Base-by-base conservation (phyloP, 1,140 invertebrate genomes). In the Trinorchestia longiramus region DNA sequence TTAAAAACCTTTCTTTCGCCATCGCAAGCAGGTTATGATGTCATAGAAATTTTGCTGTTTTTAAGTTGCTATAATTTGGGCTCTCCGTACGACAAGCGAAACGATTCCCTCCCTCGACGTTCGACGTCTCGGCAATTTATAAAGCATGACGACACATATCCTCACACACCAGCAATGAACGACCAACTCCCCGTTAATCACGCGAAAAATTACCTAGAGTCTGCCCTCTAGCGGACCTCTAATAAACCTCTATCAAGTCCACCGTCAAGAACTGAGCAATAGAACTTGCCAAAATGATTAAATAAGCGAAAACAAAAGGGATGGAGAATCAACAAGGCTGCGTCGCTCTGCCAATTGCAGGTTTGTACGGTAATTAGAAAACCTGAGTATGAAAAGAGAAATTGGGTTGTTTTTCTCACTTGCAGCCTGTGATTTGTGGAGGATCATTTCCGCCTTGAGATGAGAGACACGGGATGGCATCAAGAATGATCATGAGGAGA, bases 161-260 rank as follows among this genome's bases (percentile, higher is more conserved):
- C 92, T 94, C 44, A 44, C 40, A n/a, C 43, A 40, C 92, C 92
- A 8, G 92, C 92, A 94, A 94, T 47, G 43, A 94, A 23, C 92
- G 43, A 43, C 41, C 43, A 94, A 94, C 92, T 45, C 45, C 43
- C 92, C 92, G 92, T 94, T 94, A 94, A 94, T 94, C 92, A 94
- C 43, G 44, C 44, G 92, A 94, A 44, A 94, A 94, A 94, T 94
- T 45, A 94, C 92, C 92, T n/a, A n/a, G 92, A 45, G 41, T 40
- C 92, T 45, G 44, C 92, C 92, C 92, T 90, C 41, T 94, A 43
- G 43, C 92, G 43, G 47, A 47, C 92, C 92, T 94, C 40, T 45
- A 94, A 94, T 94, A 94, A 94, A 45, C 92, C 92, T 94, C 92
- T 45, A 94, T 94, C 92, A 44, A 94, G 92, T 94, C 44, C 41